Evolutionary conservation across 2,797 vertebrate genomes (phyloP).

Genomic region (Rhabdophis nuchalis): DNA sequence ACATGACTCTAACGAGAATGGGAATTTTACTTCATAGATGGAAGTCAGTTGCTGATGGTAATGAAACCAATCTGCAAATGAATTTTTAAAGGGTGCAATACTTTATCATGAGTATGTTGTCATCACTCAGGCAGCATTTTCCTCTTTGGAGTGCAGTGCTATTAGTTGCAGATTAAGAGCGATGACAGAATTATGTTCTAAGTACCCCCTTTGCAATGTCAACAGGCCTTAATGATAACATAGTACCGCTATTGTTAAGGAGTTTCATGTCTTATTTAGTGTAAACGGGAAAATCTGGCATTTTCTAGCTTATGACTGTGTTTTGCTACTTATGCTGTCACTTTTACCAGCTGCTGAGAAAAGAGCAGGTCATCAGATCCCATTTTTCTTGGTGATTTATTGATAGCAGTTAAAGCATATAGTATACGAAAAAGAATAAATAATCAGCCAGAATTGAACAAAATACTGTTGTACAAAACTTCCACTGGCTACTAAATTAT

Average conservation of each 20-base stretch:
- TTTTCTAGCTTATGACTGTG: slow-evolving; percentile 73
- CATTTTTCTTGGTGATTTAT: slow-evolving; percentile 68
- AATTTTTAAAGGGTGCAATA: slow-evolving; percentile 82
- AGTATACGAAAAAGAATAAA: slow-evolving; percentile 63
- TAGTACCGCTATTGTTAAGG: slow-evolving; percentile 63
- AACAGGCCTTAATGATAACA: slow-evolving; percentile 74
- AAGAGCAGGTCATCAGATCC: slow-evolving; percentile 65
- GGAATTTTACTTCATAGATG: slow-evolving; percentile 59
- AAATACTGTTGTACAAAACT: slow-evolving; percentile 53
- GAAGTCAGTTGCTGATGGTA: slow-evolving; percentile 72
- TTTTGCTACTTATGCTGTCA: slow-evolving; percentile 69
- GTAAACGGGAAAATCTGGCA: slow-evolving; percentile 70
- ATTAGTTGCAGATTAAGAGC: slow-evolving; percentile 76
- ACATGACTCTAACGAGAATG: slow-evolving; percentile 63
- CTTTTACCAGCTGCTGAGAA: slow-evolving; percentile 60
- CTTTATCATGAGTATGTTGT: slow-evolving; percentile 72
- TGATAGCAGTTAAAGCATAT: slow-evolving; percentile 64
- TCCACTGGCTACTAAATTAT: slow-evolving; percentile 18
- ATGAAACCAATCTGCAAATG: slow-evolving; percentile 83
- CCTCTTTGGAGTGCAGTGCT: slow-evolving; percentile 68
- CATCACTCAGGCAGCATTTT: slow-evolving; percentile 71
- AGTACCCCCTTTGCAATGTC: slow-evolving; percentile 64
- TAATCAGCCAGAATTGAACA: slow-evolving; percentile 51
- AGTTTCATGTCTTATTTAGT: slow-evolving; percentile 74
- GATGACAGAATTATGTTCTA: slow-evolving; percentile 74